Conservation (phyloP, 2,797 vertebrate species). For the Notolabrus celidotus region DNA sequence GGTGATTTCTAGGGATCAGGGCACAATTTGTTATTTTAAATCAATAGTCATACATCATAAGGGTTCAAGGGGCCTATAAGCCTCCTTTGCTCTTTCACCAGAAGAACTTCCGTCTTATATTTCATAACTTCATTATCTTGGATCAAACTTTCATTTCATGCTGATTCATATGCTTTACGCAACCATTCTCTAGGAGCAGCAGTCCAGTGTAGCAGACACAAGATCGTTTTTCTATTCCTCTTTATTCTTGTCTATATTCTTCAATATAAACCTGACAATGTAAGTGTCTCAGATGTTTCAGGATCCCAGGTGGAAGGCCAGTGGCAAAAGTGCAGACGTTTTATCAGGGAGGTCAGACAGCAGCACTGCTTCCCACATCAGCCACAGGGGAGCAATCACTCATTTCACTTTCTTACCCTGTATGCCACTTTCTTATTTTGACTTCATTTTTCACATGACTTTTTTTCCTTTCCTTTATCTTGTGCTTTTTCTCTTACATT, state of each 20-base stretch:
- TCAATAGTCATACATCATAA: constrained; percentile 18
- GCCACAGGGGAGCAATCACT: constrained; percentile 22
- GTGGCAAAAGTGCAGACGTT: constrained; percentile 39
- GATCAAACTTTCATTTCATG: constrained; percentile 37
- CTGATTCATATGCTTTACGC: constrained; percentile 24
- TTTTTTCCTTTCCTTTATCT: constrained; percentile 16
- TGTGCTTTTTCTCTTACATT: constrained; percentile 18
- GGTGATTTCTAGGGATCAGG: constrained; percentile 6
- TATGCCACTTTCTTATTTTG: constrained; percentile 15
- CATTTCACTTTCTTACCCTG: constrained; percentile 34
- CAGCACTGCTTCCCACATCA: constrained; percentile 20
- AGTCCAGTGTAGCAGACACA: neutral
- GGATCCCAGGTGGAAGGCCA: constrained; percentile 21
- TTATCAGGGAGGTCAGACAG: constrained; percentile 14
- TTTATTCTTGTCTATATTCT: neutral
- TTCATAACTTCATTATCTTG: constrained; percentile 29
- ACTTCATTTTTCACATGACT: constrained; percentile 48
- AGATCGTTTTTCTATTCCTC: neutral
- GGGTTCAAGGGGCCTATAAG: constrained; percentile 14
- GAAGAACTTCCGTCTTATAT: constrained; percentile 15
- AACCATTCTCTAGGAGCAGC: constrained; percentile 3
- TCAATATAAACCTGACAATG: constrained; percentile 9
- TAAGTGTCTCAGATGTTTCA: constrained; percentile 47
- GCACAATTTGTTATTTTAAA: constrained; percentile 19
- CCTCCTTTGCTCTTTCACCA: constrained; percentile 16